Evolutionary conservation across 2,797 vertebrate genomes (phyloP).

Genomic region (Champsocephalus esox): DNA sequence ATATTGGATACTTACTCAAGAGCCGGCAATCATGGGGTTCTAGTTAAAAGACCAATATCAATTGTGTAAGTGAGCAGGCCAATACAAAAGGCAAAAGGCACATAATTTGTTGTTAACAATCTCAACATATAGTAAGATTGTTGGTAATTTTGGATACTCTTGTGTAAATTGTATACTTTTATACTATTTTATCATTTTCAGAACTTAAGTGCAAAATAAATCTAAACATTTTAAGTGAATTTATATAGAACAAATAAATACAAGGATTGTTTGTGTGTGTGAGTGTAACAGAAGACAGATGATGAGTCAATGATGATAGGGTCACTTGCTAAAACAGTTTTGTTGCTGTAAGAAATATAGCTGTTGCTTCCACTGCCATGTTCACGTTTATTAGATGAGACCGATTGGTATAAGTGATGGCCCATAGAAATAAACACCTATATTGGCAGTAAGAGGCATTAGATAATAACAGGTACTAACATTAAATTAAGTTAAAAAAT

Average conservation of each 20-base stretch:
- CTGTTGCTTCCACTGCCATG: slow-evolving; percentile 21
- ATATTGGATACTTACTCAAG: neutral
- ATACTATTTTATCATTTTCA: too few species aligned
- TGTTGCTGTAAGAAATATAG: slow-evolving; percentile 26
- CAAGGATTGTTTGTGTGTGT: neutral
- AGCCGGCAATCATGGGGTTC: neutral
- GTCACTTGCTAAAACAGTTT: neutral
- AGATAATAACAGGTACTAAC: neutral
- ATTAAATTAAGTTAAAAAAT: neutral
- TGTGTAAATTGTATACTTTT: too few species aligned
- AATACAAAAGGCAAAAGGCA: too few species aligned
- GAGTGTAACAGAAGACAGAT: neutral
- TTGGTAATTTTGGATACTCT: too few species aligned
- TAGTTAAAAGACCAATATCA: neutral
- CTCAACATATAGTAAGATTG: too few species aligned
- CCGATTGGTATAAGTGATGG: slow-evolving; percentile 20
- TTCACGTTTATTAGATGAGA: slow-evolving; percentile 64
- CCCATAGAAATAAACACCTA: slow-evolving; percentile 14
- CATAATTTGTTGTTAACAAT: too few species aligned
- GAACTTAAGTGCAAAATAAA: too few species aligned
- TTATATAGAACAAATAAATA: too few species aligned
- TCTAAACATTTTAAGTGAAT: too few species aligned
- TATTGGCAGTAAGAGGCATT: slow-evolving; percentile 4
- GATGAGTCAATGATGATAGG: too few species aligned
- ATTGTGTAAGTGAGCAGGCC: neutral